These are phyloP conservation scores for Sebastolobus altivelis DNA, from an alignment of 2,797 vertebrate species.

Conservation along the genomic window DNA sequence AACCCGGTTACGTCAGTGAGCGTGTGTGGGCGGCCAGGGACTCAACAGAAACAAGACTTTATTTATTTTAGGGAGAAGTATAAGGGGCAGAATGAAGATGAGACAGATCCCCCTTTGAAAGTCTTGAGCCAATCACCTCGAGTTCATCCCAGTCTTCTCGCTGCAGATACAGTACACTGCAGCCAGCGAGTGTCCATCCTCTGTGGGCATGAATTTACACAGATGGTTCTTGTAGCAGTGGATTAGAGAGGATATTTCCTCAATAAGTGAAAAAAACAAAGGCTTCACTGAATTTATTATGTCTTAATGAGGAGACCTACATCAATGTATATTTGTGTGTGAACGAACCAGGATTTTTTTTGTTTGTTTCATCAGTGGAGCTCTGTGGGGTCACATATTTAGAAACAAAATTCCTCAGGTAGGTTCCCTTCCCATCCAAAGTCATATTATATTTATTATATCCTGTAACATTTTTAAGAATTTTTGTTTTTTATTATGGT, in stretches of 20 bases:
- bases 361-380: slow-evolving; percentile 48
- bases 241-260: slow-evolving; percentile 84
- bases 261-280: slow-evolving; percentile 78
- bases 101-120: slow-evolving; percentile 58
- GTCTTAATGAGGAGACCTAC: slow-evolving; percentile 82
- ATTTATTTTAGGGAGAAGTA: slow-evolving; percentile 69
- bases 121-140: slow-evolving; percentile 40
- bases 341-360: slow-evolving; percentile 52
- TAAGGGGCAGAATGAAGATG: slow-evolving; percentile 54
- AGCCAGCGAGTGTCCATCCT: slow-evolving; percentile 63
- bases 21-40: slow-evolving; percentile 38
- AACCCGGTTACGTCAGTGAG: slow-evolving; percentile 22
- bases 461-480: neutral
- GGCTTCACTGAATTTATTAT: slow-evolving; percentile 81
- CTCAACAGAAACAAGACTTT: slow-evolving; percentile 63
- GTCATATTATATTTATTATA: neutral
- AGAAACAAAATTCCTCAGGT: slow-evolving; percentile 55
- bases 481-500: neutral
- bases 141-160: slow-evolving; percentile 50
- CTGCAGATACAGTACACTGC: slow-evolving; percentile 63
- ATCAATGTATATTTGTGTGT: slow-evolving; percentile 80
- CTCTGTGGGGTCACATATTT: slow-evolving; percentile 51
- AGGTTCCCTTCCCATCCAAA: slow-evolving; percentile 23
- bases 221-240: slow-evolving; percentile 86
- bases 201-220: slow-evolving; percentile 79